Conservation (phyloP, 2,888 invertebrate species). For the Dolomedes plantarius region DNA sequence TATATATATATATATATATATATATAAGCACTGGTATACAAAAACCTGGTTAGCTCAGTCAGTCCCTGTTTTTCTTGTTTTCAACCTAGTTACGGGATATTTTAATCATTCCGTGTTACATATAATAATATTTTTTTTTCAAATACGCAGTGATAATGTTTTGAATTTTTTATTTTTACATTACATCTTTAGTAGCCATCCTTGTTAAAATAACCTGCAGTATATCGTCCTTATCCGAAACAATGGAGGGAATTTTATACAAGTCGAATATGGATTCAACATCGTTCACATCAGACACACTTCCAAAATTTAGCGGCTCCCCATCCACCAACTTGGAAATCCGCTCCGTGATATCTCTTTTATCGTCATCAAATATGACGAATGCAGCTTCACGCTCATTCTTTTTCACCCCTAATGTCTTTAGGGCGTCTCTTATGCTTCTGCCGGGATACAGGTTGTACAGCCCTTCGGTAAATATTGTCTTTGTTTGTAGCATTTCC, state of each 20-base stretch:
- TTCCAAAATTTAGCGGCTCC: not conserved
- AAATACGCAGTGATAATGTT: no score
- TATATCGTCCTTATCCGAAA: slow-evolving; percentile 18
- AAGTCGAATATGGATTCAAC: slow-evolving; percentile 24
- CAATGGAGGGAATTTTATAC: slow-evolving; percentile 31
- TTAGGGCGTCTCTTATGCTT: slow-evolving; percentile 45
- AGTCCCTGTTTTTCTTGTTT: no score
- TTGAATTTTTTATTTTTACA: no score
- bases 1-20: no score
- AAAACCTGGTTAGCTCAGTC: no score
- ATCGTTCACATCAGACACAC: slow-evolving; percentile 7
- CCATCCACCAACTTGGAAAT: slow-evolving; percentile 23
- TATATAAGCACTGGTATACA: no score
- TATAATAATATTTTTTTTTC: no score
- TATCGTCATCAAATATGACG: slow-evolving; percentile 6
- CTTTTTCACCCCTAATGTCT: slow-evolving; percentile 39
- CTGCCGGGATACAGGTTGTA: slow-evolving; percentile 43
- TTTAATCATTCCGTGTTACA: no score
- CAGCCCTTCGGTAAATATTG: slow-evolving; percentile 37
- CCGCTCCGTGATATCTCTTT: not conserved
- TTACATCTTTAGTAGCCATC: slow-evolving; percentile 41
- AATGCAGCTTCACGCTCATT: slow-evolving; percentile 26
- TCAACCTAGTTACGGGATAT: no score
- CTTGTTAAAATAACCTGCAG: slow-evolving; percentile 32
- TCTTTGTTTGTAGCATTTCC: slow-evolving; percentile 36